phyloP scores from a whole-genome alignment of 2,888 invertebrate genomes.

The Autographa pulchrina region DNA sequence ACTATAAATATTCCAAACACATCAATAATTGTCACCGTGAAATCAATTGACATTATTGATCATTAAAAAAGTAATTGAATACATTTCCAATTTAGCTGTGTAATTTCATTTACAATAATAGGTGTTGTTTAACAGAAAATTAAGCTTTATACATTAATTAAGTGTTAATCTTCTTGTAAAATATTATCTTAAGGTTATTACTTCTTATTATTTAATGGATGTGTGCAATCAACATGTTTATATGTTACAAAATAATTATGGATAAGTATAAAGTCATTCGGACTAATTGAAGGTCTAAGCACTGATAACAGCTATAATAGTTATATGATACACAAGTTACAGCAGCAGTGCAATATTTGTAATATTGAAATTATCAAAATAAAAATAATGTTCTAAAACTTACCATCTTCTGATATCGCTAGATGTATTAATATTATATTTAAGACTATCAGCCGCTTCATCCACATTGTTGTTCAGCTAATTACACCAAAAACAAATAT shows the following conservation, averaged over 20 bases:
- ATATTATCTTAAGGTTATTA: constrained; percentile 1
- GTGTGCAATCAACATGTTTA: not conserved
- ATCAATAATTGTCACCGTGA: constrained; percentile 33
- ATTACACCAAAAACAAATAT: constrained; percentile 11
- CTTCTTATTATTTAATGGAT: not conserved
- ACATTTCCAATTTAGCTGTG: constrained; percentile 26
- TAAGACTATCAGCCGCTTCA: constrained; percentile 37
- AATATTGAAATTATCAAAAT: no score
- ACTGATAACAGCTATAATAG: constrained; percentile 12
- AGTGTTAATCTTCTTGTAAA: not conserved
- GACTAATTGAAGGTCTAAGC: constrained; percentile 7
- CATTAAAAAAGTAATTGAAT: constrained; percentile 41
- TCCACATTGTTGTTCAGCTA: constrained; percentile 43
- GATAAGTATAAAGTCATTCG: not conserved
- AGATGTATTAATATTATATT: constrained; percentile 43
- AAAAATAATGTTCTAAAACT: constrained; percentile 20
- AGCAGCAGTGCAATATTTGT: not conserved
- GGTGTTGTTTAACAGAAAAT: constrained; percentile 21
- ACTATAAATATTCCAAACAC: constrained; percentile 65
- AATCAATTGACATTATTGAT: constrained; percentile 29
- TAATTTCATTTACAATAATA: constrained; percentile 28
- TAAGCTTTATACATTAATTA: constrained; percentile 11
- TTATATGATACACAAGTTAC: not conserved
- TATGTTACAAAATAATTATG: constrained; percentile 2
- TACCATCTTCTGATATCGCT: constrained; percentile 53